These are phyloP conservation scores for Eupsilia transversa DNA, from an alignment of 2,888 invertebrate species.

Conservation along the genomic window DNA sequence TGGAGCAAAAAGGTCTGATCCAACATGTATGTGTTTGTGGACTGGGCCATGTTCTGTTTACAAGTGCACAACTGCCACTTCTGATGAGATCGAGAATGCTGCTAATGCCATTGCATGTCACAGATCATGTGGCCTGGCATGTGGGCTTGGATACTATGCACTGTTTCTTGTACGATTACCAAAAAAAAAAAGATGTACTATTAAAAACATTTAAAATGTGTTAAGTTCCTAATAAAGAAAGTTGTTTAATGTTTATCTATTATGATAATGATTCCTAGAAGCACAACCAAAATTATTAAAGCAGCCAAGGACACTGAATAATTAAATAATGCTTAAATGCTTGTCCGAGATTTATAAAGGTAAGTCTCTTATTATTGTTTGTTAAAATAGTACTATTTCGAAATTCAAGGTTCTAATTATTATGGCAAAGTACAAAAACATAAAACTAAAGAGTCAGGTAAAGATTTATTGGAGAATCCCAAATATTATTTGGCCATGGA, in stretches of 20 bases:
- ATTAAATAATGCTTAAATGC: not conserved
- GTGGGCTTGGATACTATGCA: too few relatives aligned
- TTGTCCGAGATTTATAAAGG: not conserved
- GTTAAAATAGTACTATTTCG: not conserved
- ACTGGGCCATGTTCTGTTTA: not conserved
- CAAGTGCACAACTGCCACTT: not conserved
- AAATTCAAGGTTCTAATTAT: not conserved
- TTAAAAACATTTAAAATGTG: not conserved
- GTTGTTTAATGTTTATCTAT: not conserved
- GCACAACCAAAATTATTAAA: not conserved
- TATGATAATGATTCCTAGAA: not conserved
- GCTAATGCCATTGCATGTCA: not conserved
- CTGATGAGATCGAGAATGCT: not conserved
- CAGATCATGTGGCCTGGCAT: not conserved
- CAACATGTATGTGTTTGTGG: not conserved
- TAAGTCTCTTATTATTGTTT: not conserved
- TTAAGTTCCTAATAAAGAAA: not conserved
- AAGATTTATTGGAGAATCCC: not conserved
- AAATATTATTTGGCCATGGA: not conserved
- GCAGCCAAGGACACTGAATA: not conserved
- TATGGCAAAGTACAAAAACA: not conserved
- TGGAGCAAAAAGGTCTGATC: not conserved
- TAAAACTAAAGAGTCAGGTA: not conserved
- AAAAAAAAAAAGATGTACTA: not conserved
- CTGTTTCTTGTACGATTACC: not conserved